A percentile compares a stretch with the other conserved stretches of the same genome.
These are phyloP conservation scores for Sinosuthora webbiana DNA, from an alignment of 2,113 vertebrate species.

Conservation along the genomic window DNA sequence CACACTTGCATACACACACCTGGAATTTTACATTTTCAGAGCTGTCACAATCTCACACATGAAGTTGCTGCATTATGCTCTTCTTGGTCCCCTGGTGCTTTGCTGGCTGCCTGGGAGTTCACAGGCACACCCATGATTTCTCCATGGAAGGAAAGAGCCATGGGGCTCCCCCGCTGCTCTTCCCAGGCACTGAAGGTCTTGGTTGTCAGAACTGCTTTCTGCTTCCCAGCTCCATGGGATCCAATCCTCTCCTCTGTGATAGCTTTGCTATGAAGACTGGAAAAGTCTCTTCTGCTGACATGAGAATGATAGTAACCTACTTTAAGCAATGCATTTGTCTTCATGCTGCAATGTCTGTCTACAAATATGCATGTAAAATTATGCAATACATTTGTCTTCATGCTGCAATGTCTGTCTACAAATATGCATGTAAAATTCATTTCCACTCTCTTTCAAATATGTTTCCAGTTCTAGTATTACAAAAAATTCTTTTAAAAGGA, in stretches of 20 bases:
- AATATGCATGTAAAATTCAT: not conserved
- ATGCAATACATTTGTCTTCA: not conserved
- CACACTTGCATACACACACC: fast-evolving
- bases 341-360: not conserved
- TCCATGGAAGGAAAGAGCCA: fast-evolving
- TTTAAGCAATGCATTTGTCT: not conserved
- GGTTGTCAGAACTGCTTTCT: not conserved
- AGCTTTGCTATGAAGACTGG: not conserved
- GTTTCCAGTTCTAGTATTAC: not conserved
- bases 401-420: not conserved
- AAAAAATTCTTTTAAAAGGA: not conserved
- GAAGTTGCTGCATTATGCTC: not conserved
- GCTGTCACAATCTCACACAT: not conserved
- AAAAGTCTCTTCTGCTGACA: not conserved
- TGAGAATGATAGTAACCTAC: not conserved
- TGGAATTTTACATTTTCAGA: not conserved
- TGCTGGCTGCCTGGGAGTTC: fast-evolving
- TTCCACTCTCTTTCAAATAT: not conserved
- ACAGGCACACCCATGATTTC: not conserved
- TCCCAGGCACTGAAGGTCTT: not conserved
- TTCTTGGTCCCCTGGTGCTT: not conserved
- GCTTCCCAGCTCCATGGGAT: not conserved
- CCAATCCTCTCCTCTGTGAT: not conserved
- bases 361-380: not conserved
- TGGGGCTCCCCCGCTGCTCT: not conserved